phyloP scores from a whole-genome alignment of 2,888 invertebrate species.

The Pachycephus smyrnensis region DNA sequence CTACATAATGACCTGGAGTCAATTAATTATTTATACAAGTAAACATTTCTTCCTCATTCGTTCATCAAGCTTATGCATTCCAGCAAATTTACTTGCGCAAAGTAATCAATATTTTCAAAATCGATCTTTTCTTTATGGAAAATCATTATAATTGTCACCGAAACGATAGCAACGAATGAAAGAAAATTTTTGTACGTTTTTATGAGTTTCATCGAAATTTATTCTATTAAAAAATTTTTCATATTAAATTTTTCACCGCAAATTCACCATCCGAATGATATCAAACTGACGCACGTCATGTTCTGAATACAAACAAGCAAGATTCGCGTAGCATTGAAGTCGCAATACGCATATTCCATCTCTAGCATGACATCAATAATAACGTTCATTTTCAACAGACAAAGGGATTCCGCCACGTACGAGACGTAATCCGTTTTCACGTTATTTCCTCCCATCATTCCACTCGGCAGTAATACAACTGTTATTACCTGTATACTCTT shows the following conservation, averaged over 20 bases:
- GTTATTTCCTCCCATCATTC: background rate
- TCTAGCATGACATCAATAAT: background rate
- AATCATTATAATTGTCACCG: background rate
- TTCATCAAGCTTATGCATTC: background rate
- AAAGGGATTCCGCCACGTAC: background rate
- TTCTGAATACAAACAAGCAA: background rate
- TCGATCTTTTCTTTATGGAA: background rate
- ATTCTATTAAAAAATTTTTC: background rate
- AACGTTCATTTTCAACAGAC: background rate
- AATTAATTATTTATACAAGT: background rate
- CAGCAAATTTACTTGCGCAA: background rate
- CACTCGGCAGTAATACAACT: background rate
- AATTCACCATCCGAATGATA: too few relatives aligned
- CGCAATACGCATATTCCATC: background rate
- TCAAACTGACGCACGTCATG: background rate
- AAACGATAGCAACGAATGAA: too few relatives aligned
- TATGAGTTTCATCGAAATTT: background rate
- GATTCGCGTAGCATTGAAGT: background rate
- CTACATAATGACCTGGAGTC: background rate
- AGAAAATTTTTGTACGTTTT: background rate
- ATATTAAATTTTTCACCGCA: background rate
- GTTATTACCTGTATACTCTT: background rate
- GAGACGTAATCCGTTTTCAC: background rate
- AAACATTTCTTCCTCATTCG: background rate
- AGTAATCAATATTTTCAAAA: background rate